Conservation (phyloP, 2,888 invertebrate species). For the Agriotes lineatus region DNA sequence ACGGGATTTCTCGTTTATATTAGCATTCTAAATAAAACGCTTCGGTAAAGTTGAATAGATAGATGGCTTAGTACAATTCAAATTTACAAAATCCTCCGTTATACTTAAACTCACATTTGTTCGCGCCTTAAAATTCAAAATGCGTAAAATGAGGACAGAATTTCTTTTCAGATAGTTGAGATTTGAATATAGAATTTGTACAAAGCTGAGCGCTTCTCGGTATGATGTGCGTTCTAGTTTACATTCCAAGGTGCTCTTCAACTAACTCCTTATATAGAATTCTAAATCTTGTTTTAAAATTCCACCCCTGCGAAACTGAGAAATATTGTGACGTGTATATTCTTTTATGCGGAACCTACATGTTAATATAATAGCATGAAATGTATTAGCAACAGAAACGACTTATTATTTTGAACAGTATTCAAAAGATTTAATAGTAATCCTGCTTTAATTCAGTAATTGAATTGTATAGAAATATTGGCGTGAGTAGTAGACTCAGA, state of each 20-base stretch:
- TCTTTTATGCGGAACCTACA: neutral
- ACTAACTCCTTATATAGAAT: neutral
- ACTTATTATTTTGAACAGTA: no score
- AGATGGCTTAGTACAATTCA: no score
- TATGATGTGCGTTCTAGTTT: conserved; percentile 1
- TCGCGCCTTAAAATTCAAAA: neutral
- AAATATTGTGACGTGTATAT: neutral
- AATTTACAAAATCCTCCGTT: no score
- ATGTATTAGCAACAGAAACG: no score
- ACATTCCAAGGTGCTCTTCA: neutral
- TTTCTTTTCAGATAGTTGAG: neutral
- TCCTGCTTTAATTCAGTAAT: no score
- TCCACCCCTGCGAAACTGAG: neutral
- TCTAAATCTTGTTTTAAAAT: conserved; percentile 2
- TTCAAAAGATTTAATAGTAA: no score
- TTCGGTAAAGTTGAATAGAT: no score
- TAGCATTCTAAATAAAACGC: no score
- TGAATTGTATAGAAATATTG: no score
- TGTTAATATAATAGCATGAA: no score
- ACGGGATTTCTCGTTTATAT: no score
- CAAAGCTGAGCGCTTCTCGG: neutral
- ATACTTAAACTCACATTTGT: neutral
- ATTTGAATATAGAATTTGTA: conserved; percentile 19
- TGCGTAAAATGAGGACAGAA: conserved; percentile 2
- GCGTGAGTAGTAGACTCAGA: no score